Evolutionary conservation across 2,797 vertebrate genomes (phyloP).

Genomic region (Melanotaenia maccullochi): DNA sequence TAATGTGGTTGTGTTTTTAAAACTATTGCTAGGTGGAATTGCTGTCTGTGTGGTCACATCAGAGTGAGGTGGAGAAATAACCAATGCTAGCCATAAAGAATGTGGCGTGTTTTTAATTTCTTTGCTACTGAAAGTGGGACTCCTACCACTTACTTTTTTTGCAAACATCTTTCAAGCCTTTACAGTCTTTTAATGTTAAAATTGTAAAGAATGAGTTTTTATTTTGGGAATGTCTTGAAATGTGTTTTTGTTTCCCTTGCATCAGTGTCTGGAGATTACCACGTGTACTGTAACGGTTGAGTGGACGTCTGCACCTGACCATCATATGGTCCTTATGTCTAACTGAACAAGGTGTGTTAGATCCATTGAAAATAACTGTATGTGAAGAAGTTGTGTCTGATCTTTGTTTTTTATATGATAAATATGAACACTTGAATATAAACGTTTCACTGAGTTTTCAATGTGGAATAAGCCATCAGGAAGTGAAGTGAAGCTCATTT

Average conservation of each 20-base stretch:
- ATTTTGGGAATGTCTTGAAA: conserved; percentile 17
- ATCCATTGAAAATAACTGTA: conserved; percentile 46
- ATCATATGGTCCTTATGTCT: conserved; percentile 70
- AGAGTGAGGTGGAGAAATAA: conserved; percentile 21
- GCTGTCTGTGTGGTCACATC: conserved; percentile 39
- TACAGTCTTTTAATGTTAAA: conserved; percentile 29
- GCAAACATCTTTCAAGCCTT: conserved; percentile 42
- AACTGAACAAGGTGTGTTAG: conserved; percentile 40
- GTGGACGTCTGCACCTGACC: conserved; percentile 56
- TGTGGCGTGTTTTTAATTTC: conserved; percentile 18
- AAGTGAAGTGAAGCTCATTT: conserved; percentile 26
- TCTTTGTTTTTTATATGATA: conserved; percentile 53
- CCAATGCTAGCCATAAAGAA: conserved; percentile 27
- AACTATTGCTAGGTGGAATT: conserved; percentile 47
- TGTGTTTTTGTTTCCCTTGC: conserved; percentile 39
- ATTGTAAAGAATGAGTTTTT: conserved; percentile 22
- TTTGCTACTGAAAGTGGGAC: conserved; percentile 68
- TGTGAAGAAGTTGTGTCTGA: conserved; percentile 47
- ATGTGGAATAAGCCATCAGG: conserved; percentile 59
- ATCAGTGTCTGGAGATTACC: conserved; percentile 56
- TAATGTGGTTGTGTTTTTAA: conserved; percentile 55
- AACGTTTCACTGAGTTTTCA: conserved; percentile 46
- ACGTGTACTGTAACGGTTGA: conserved; percentile 59
- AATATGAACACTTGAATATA: conserved; percentile 66
- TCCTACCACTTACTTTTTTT: conserved; percentile 34